These are phyloP conservation scores for Ornithoptera priamus DNA, from an alignment of 2,888 invertebrate genomes.

Conservation along the genomic window DNA sequence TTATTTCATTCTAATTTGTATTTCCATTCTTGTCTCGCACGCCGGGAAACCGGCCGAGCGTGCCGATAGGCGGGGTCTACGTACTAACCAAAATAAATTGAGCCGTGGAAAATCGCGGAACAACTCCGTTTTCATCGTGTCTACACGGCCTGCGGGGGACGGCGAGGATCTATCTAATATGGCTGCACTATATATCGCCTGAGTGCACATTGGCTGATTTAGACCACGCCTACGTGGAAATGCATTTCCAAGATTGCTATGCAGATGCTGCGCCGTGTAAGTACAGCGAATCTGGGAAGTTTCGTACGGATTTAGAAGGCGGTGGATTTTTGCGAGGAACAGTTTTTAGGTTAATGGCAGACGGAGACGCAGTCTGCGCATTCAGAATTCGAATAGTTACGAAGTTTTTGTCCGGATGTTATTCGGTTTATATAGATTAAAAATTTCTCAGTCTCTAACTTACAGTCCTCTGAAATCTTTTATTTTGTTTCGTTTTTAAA, in stretches of 20 bases:
- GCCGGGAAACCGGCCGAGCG: conserved; percentile 63
- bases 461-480: too few species aligned
- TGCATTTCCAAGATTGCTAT: conserved; percentile 79
- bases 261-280: conserved; percentile 63
- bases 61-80: conserved; percentile 68
- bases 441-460: too few species aligned
- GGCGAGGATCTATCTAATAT: conserved; percentile 44
- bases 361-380: conserved; percentile 18
- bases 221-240: conserved; percentile 74
- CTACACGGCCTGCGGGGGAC: conserved; percentile 42
- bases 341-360: conserved; percentile 60
- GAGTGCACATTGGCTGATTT: conserved; percentile 78
- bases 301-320: conserved; percentile 48
- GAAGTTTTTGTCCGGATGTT: conserved; percentile 4
- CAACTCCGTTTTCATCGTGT: conserved; percentile 44
- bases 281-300: conserved; percentile 55
- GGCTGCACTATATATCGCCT: conserved; percentile 76
- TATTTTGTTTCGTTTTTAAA: too few species aligned
- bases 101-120: conserved; percentile 55
- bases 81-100: conserved; percentile 49
- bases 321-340: conserved; percentile 41
- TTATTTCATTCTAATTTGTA: conserved; percentile 63
- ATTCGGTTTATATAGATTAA: conserved; percentile 1
- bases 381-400: conserved; percentile 14
- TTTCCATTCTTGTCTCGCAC: conserved; percentile 52